Percentiles rank a stretch among this genome's conserved stretches.
Conservation (phyloP, 2,113 vertebrate genomes). For the Caranx melampygus region DNA sequence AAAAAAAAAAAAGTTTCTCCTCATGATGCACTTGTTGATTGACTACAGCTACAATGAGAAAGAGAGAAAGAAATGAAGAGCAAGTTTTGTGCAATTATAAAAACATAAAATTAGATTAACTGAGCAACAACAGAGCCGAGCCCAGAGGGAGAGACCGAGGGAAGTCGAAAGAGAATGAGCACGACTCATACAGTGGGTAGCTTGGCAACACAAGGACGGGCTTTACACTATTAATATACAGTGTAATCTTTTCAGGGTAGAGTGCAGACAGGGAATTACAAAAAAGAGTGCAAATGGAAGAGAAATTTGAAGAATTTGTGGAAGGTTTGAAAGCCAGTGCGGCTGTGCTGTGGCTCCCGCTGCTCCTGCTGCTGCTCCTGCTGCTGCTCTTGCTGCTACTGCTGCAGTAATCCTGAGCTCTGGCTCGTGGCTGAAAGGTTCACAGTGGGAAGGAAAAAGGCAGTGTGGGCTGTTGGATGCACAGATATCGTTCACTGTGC, state of each 20-base stretch:
- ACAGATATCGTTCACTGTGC: neutral
- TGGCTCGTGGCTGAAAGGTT: constrained; percentile 30
- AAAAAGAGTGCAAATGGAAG: neutral
- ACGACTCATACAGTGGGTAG: neutral
- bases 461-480: constrained; percentile 22
- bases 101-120: neutral
- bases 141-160: neutral
- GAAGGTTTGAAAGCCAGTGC: constrained; percentile 15
- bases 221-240: neutral
- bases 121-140: neutral
- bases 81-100: neutral
- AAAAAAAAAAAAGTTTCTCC: neutral
- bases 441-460: constrained; percentile 25
- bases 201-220: constrained; percentile 23
- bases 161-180: neutral
- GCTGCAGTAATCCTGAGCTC: constrained; percentile 7
- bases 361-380: constrained; percentile 1
- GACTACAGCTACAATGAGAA: neutral
- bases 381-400: neutral
- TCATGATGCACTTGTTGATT: neutral
- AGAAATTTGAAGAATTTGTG: constrained; percentile 20
- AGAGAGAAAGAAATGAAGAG: neutral
- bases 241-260: constrained; percentile 6
- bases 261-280: neutral
- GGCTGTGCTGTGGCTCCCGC: neutral